These are phyloP conservation scores for Pterocles burchelli DNA, from an alignment of 2,113 vertebrate genomes.

Conservation along the genomic window DNA sequence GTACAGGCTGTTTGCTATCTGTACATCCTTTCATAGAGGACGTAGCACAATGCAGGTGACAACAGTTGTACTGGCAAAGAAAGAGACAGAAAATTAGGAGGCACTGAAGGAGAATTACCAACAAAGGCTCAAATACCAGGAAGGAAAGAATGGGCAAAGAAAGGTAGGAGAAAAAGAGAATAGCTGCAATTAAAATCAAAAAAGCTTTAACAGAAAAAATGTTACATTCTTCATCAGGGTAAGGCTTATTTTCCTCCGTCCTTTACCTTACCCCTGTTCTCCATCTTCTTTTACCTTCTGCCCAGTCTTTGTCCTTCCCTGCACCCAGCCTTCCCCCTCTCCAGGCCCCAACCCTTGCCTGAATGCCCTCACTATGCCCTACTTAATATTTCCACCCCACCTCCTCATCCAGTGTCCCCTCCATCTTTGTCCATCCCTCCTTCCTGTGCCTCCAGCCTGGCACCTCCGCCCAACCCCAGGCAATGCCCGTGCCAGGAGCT, in stretches of 20 bases:
- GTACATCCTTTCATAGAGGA: not conserved
- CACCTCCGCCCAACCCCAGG: not conserved
- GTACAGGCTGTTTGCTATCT: not conserved
- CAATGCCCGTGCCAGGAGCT: not conserved
- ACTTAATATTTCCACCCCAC: not conserved
- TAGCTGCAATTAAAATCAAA: not conserved
- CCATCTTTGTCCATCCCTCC: not conserved
- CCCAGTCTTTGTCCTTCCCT: not conserved
- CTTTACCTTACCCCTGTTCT: not conserved
- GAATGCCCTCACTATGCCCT: not conserved
- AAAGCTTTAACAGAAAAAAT: not conserved
- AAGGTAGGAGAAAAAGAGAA: not conserved
- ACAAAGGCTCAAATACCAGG: not conserved
- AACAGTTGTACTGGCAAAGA: not conserved
- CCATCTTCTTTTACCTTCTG: not conserved
- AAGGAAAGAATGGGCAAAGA: not conserved
- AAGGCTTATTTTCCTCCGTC: not conserved
- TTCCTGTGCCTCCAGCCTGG: not conserved
- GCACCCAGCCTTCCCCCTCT: not conserved
- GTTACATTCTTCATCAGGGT: not conserved
- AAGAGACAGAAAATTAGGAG: conserved; percentile 11
- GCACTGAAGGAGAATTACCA: not conserved
- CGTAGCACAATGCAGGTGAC: not conserved
- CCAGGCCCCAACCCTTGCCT: not conserved
- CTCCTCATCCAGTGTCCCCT: not conserved